phyloP scores from a whole-genome alignment of 2,113 vertebrate genomes.

The Gavialis gangeticus region DNA sequence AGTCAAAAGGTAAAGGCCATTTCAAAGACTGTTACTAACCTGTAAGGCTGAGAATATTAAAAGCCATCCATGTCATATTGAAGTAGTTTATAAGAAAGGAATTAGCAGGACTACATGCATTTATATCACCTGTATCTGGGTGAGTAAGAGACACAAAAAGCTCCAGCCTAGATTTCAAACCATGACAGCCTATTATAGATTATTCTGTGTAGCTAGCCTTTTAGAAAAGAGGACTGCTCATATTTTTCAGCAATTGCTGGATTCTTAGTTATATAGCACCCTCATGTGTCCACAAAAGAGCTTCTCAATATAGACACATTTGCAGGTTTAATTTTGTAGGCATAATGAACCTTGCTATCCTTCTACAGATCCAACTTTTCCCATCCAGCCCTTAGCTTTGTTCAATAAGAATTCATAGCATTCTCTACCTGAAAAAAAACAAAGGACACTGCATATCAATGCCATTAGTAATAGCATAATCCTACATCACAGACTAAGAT shows the following conservation, averaged over 20 bases:
- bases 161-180: accelerated
- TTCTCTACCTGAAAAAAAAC: neutral
- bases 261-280: neutral
- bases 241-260: neutral
- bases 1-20: neutral
- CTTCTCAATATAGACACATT: neutral
- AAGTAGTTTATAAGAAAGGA: accelerated
- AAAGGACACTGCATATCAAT: accelerated
- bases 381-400: neutral
- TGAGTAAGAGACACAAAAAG: accelerated
- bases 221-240: neutral
- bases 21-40: no score
- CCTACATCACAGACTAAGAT: neutral
- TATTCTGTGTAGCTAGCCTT: neutral
- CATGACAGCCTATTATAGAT: neutral
- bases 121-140: accelerated
- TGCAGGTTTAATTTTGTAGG: neutral
- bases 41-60: accelerated
- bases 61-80: accelerated
- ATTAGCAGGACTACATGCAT: accelerated
- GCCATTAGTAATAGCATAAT: neutral
- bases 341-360: neutral
- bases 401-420: neutral
- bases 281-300: neutral
- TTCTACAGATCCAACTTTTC: neutral